phyloP scores from a whole-genome alignment of 2,113 vertebrate species.

The Upupa epops region DNA sequence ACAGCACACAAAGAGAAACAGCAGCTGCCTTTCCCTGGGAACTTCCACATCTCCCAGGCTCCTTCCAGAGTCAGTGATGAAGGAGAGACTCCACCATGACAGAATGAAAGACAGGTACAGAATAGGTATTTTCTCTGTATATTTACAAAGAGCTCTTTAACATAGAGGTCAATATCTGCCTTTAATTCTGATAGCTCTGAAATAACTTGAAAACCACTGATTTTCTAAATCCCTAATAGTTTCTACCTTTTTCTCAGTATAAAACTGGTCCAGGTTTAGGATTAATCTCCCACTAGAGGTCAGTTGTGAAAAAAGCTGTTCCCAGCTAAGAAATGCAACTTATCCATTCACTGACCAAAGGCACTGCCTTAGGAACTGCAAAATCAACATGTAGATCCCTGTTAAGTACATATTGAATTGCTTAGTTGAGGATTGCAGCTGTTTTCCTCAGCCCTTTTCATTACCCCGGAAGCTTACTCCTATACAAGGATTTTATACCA shows the following conservation, averaged over 20 bases:
- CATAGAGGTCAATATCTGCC: not conserved
- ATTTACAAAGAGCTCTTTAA: not conserved
- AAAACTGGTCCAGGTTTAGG: not conserved
- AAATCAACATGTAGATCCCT: conserved; percentile 13
- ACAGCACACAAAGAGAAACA: not conserved
- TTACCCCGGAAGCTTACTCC: conserved; percentile 3
- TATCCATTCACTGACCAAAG: not conserved
- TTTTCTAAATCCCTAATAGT: not conserved
- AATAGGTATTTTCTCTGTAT: not conserved
- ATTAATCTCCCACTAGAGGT: not conserved
- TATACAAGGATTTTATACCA: not conserved
- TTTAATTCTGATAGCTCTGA: conserved; percentile 4
- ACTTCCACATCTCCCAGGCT: not conserved
- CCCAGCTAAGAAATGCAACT: not conserved
- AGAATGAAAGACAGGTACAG: not conserved
- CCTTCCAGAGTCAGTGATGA: not conserved
- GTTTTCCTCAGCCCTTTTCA: not conserved
- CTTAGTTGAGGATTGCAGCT: not conserved
- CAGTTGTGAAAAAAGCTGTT: not conserved
- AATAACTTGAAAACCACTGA: not conserved
- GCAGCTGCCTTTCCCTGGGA: not conserved
- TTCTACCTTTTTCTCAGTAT: not conserved
- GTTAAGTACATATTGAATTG: conserved; percentile 29
- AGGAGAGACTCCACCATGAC: too few species aligned
- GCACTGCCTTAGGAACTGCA: not conserved